Conservation (phyloP, 2,113 vertebrate species). For the Rhinoderma darwinii region DNA sequence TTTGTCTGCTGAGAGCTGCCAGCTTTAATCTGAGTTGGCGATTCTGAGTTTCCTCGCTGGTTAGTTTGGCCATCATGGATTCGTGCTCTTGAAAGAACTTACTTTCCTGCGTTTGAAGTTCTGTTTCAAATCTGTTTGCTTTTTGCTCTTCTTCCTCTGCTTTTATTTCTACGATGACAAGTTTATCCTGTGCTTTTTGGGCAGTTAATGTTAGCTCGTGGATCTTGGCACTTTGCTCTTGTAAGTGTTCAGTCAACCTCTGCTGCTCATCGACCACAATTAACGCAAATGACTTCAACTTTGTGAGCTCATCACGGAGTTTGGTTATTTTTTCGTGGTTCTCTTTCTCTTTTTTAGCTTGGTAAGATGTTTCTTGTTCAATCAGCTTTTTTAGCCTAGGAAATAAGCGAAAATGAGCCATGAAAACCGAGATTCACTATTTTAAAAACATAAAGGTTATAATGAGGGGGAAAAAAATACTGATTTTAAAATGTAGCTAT, state of each 20-base stretch:
- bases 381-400: slow-evolving; percentile 90
- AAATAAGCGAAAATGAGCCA: slow-evolving; percentile 63
- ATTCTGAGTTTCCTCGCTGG: slow-evolving; percentile 90
- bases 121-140: slow-evolving; percentile 81
- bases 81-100: slow-evolving; percentile 85
- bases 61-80: slow-evolving; percentile 89
- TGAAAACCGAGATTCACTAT: neutral
- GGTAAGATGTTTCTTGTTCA: slow-evolving; percentile 86
- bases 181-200: slow-evolving; percentile 80
- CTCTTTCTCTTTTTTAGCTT: slow-evolving; percentile 86
- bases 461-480: neutral
- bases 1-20: slow-evolving; percentile 86
- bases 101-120: slow-evolving; percentile 78
- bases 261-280: slow-evolving; percentile 96
- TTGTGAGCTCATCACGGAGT: slow-evolving; percentile 90
- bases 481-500: neutral
- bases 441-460: neutral
- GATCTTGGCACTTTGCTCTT: slow-evolving; percentile 83
- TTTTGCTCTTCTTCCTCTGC: slow-evolving; percentile 85
- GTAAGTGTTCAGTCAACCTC: slow-evolving; percentile 84
- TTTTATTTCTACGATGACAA: slow-evolving; percentile 78
- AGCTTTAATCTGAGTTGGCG: slow-evolving; percentile 89
- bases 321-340: slow-evolving; percentile 78
- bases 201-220: slow-evolving; percentile 80
- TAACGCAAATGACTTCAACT: slow-evolving; percentile 94